Conservation (phyloP, 2,888 invertebrate genomes). For the Philonicus albiceps region DNA sequence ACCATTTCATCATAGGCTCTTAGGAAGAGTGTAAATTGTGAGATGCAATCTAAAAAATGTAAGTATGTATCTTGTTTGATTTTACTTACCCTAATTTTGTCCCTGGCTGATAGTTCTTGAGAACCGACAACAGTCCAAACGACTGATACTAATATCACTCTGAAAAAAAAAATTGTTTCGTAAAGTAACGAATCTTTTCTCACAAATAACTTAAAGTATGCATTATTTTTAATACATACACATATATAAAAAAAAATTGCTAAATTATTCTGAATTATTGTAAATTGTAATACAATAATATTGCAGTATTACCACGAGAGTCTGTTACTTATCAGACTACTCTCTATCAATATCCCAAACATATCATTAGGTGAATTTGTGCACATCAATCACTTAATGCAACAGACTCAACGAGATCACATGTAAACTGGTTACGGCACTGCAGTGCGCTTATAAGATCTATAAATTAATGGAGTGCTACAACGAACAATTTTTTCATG, state of each 20-base stretch:
- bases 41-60: not conserved
- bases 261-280: not conserved
- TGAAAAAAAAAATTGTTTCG: not conserved
- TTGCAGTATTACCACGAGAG: not conserved
- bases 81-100: conserved; percentile 48
- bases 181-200: not conserved
- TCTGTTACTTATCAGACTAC: not conserved
- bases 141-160: not conserved
- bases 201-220: not conserved
- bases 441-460: not conserved
- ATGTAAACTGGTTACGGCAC: not conserved
- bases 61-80: not conserved
- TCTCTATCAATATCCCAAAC: not conserved
- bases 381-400: not conserved
- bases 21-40: not conserved
- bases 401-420: not conserved
- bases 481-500: not conserved
- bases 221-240: not conserved
- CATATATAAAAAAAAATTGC: not conserved
- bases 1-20: not conserved
- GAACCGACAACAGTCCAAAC: not conserved
- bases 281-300: not conserved
- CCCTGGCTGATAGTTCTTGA: conserved; percentile 44
- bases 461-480: not conserved
- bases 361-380: not conserved